phyloP scores from a whole-genome alignment of 2,888 invertebrate species.

The Drosophila conformis region DNA sequence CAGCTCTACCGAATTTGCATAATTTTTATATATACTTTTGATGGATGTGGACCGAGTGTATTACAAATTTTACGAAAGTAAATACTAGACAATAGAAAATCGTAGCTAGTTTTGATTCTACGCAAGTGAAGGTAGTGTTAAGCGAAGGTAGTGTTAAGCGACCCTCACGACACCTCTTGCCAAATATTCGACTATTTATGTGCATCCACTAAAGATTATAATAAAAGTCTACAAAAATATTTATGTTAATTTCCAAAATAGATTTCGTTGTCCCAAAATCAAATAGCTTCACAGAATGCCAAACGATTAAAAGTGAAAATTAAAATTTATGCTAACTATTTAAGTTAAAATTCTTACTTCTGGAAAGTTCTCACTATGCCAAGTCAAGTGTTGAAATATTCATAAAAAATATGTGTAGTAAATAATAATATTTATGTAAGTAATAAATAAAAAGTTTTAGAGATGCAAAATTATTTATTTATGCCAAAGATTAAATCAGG shows the following conservation, averaged over 20 bases:
- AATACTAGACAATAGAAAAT: slow-evolving; percentile 42
- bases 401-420: background rate
- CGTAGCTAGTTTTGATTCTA: slow-evolving; percentile 7
- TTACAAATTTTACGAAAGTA: slow-evolving; percentile 49
- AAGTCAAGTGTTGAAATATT: background rate
- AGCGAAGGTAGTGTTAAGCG: slow-evolving; percentile 30
- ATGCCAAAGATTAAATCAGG: background rate
- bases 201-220: background rate
- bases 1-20: slow-evolving; percentile 68
- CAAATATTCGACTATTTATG: slow-evolving; percentile 1
- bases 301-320: background rate
- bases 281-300: background rate
- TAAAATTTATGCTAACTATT: background rate
- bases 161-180: slow-evolving; percentile 35
- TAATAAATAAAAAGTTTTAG: background rate
- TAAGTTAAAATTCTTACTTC: background rate
- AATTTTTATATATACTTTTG: slow-evolving; percentile 69
- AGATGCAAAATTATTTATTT: background rate
- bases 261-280: background rate
- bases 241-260: background rate
- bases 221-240: slow-evolving; percentile 2
- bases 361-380: background rate
- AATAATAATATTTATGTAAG: background rate
- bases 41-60: slow-evolving; percentile 48
- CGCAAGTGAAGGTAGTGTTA: slow-evolving; percentile 24